Base-by-base conservation (phyloP, 2,113 vertebrate genomes). In the Pygathrix nemaeus region DNA sequence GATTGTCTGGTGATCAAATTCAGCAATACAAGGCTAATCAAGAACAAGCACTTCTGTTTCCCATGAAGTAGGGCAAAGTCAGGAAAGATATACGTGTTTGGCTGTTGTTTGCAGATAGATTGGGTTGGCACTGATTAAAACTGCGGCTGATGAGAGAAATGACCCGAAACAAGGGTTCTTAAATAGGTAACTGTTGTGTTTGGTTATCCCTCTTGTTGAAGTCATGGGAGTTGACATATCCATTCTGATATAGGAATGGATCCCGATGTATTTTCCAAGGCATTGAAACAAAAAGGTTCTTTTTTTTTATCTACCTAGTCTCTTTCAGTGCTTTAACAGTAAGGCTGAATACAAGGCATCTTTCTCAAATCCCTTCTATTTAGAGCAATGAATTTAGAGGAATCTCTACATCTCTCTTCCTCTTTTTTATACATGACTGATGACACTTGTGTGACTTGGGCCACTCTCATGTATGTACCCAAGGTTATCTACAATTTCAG, bases 261-360 rank as follows among this genome's bases (percentile, higher is more conserved):
- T 48, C 4, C 32, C 81, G 20, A 4, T 40, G 20, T 1, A 7
- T 66, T 5, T 43, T 59, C 25, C 8, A 40, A 66, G 25, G 23
- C 2, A 73, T 17, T 2, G 30, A 10, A 43, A 20, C 73, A 45
- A 4, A 94, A 38, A 14, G 0, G 0, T 80, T 38, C 45, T 52
- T 79, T 48, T 88, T 88, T 72, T 52, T 17, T 0, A 57, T 48
- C 9, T 25, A 18, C 17, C 6, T 55, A 4, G 0, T 70, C 2
- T 40, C 6, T 45, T 25, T n/a, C n/a, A 83, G 8, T 38, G 40
- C 21, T 83, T 82, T 52, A n/a, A 4, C 4, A 43, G 3, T 23
- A 68, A 35, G 11, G 16, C 16, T 30, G 3, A 57, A 73, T 11
- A 6, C 0, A 45, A 1, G 18, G 20, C 5, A 32, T 2, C 7